phyloP scores from a whole-genome alignment of 2,888 invertebrate genomes.

The Ectemnius continuus region DNA sequence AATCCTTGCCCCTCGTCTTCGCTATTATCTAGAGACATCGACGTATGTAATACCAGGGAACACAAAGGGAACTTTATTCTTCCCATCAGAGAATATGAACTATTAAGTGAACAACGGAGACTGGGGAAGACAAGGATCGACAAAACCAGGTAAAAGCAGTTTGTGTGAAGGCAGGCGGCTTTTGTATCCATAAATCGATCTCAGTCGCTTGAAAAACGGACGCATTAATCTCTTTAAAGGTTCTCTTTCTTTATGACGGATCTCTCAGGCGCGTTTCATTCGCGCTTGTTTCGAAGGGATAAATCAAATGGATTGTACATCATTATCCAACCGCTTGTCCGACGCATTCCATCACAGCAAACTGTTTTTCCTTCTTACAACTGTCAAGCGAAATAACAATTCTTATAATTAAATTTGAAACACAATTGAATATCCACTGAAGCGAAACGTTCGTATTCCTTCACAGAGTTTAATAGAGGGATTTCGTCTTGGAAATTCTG shows the following conservation, averaged over 20 bases:
- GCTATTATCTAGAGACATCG: slow-evolving; percentile 82
- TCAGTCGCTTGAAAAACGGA: slow-evolving; percentile 24
- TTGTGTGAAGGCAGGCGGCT: background rate
- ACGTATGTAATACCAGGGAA: background rate
- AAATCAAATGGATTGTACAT: slow-evolving; percentile 4
- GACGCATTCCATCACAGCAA: too few species aligned
- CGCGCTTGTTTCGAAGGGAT: background rate
- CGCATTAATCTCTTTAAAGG: slow-evolving; percentile 22
- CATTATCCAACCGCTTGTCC: background rate
- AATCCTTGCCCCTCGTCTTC: slow-evolving; percentile 81
- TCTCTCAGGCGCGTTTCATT: slow-evolving; percentile 8
- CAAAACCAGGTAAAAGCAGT: background rate
- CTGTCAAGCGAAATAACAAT: too few species aligned
- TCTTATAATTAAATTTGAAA: too few species aligned
- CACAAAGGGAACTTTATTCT: background rate
- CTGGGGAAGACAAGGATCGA: background rate
- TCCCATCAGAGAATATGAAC: background rate
- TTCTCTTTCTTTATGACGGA: background rate
- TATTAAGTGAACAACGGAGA: background rate
- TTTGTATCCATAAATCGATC: slow-evolving; percentile 32
- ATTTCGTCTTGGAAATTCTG: too few species aligned
- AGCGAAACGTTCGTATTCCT: too few species aligned
- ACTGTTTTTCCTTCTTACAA: too few species aligned
- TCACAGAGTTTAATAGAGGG: too few species aligned
- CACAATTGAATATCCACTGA: too few species aligned